phyloP scores from a whole-genome alignment of 2,888 invertebrate species.

The Gortyna flavago region DNA sequence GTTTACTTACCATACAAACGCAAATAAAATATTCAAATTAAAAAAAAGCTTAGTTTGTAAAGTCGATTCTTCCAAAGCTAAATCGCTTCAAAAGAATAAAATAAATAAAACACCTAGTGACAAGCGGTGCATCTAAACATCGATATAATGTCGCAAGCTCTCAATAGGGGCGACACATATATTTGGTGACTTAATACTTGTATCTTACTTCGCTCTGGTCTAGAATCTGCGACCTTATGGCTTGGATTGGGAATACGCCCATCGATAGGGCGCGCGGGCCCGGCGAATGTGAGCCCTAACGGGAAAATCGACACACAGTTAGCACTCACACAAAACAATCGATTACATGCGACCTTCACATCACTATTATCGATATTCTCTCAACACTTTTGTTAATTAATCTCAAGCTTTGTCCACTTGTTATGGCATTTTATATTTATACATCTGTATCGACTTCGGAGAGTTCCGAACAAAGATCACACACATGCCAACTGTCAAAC shows the following conservation, averaged over 20 bases:
- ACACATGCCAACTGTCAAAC: slow-evolving; percentile 80
- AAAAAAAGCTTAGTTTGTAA: slow-evolving; percentile 61
- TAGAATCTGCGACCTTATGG: slow-evolving; percentile 96
- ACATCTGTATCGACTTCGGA: slow-evolving; percentile 65
- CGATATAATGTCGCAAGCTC: slow-evolving; percentile 87
- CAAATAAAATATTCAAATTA: slow-evolving; percentile 71
- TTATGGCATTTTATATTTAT: slow-evolving; percentile 71
- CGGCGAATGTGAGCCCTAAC: slow-evolving; percentile 97
- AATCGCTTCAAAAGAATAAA: slow-evolving; percentile 63
- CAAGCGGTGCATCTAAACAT: slow-evolving; percentile 90
- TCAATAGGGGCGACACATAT: slow-evolving; percentile 83
- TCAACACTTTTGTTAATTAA: slow-evolving; percentile 76
- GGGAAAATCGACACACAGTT: slow-evolving; percentile 90
- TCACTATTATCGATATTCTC: slow-evolving; percentile 75
- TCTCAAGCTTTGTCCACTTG: slow-evolving; percentile 80
- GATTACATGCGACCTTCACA: slow-evolving; percentile 84
- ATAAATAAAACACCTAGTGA: slow-evolving; percentile 86
- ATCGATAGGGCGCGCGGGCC: slow-evolving; percentile 97
- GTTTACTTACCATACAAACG: slow-evolving; percentile 76
- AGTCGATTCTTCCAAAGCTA: slow-evolving; percentile 58
- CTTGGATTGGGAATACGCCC: slow-evolving; percentile 97
- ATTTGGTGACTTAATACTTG: slow-evolving; percentile 77
- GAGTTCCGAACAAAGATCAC: slow-evolving; percentile 69
- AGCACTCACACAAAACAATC: slow-evolving; percentile 91
- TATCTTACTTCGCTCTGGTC: slow-evolving; percentile 97